Evolutionary conservation across 1,140 invertebrate genomes (phyloP), one percentile per base, ranked within the genome.

Genomic region (Drosophila parvula): DNA sequence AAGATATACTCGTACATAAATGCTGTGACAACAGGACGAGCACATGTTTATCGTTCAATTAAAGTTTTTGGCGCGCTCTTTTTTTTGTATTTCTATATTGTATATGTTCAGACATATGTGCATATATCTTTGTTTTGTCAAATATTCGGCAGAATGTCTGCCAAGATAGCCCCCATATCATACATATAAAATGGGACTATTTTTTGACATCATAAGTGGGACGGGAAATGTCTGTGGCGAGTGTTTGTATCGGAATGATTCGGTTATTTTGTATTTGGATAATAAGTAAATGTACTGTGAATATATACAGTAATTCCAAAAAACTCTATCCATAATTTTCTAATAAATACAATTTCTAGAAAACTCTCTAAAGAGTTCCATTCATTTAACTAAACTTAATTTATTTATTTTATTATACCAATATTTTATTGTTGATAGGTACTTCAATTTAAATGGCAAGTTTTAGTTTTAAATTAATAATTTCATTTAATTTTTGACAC

Each of bases 121-220:
- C 7, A 28, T 30, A 12, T 38, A 38, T 67, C 18, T 69, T 40
- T 57, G 48, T 68, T 47, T 70, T 56, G 48, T 70, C 68, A 69
- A 57, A 70, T 51, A 22, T 50, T 28, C 36, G 60, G 18, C 45
- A 50, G 64, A 69, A 76, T 67, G 61, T 74, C 73, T 83, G 81
- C 9, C 45, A 62, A 34, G 36, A 43, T 32, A 67, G 51, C 63
- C 63, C 50, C 32, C 70, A 74, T 43, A 36, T 74, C 69, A 65
- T 76, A 65, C 65, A 68, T 65, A 68, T 65, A 68, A 51, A 65
- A 65, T 22, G 11, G 65, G 11, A 68, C 65, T 68, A 78, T 78
- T 61, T 78, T 78, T 68, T 78, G 73, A 77, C 75, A 78, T 51
- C 74, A 78, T 69, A 77, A 78, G 74, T 78, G 74, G 74, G 73